Percentiles rank a stretch among this genome's conserved stretches.
phyloP scores from a whole-genome alignment of 2,888 invertebrate genomes.

The Cantharis nigra region DNA sequence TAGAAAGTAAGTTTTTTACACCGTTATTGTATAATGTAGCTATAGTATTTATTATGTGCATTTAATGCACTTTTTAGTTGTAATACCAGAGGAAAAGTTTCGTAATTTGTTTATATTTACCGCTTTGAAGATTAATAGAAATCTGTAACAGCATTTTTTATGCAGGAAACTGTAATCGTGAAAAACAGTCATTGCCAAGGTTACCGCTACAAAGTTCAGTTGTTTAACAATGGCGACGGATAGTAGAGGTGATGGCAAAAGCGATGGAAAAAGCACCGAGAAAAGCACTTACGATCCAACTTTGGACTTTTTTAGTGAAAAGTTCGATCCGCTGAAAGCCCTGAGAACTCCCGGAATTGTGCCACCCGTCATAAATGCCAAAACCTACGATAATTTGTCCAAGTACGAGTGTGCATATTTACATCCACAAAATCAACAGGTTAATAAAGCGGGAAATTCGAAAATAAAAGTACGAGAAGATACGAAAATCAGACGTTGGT shows the following conservation, averaged over 20 bases:
- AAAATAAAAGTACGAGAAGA: constrained; percentile 22
- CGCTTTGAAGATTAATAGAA: neutral
- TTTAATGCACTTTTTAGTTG: constrained; percentile 2
- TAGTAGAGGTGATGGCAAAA: constrained; percentile 21
- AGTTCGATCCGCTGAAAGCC: constrained; percentile 73
- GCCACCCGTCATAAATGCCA: constrained; percentile 63
- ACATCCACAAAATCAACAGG: constrained; percentile 39
- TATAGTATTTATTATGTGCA: neutral
- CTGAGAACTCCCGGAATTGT: constrained; percentile 63
- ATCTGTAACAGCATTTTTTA: neutral
- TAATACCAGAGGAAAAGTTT: neutral
- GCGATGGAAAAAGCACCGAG: constrained; percentile 33
- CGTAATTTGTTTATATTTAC: neutral
- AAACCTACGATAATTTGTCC: constrained; percentile 69
- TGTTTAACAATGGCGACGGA: constrained; percentile 33
- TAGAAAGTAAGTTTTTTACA: constrained; percentile 17
- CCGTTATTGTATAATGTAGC: constrained; percentile 10
- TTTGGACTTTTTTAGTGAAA: constrained; percentile 61
- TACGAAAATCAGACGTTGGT: constrained; percentile 50
- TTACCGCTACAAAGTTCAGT: constrained; percentile 9
- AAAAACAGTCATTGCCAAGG: constrained; percentile 11
- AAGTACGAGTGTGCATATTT: constrained; percentile 60
- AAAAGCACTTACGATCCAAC: constrained; percentile 52
- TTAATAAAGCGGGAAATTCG: constrained; percentile 50
- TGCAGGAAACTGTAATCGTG: neutral